A percentile compares a stretch with the other conserved stretches of the same genome.
Evolutionary conservation across 2,888 invertebrate species (phyloP).

Genomic region (Rhorus exstirpatorius): DNA sequence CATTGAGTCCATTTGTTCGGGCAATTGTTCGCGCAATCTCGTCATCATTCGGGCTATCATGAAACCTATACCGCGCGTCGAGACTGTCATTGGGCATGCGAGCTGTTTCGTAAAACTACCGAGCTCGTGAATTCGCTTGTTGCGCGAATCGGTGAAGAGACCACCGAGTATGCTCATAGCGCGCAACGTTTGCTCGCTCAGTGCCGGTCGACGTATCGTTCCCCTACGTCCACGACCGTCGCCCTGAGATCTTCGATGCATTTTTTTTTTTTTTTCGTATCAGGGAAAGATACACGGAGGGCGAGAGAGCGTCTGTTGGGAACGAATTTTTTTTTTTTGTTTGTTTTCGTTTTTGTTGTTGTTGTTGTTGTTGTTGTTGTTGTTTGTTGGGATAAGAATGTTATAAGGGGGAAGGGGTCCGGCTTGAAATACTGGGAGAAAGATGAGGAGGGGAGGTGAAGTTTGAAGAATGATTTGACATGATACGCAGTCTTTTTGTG

Average conservation of each 20-base stretch:
- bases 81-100: not conserved
- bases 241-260: slow-evolving; percentile 34
- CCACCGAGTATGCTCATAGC: not conserved
- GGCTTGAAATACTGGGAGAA: no score
- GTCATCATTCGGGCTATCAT: not conserved
- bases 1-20: not conserved
- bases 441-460: no score
- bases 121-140: not conserved
- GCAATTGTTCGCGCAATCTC: slow-evolving; percentile 21
- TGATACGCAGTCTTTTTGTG: not conserved
- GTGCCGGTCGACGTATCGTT: slow-evolving; percentile 14
- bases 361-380: no score
- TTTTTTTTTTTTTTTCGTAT: no score
- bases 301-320: no score
- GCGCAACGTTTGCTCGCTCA: not conserved
- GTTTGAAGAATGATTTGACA: slow-evolving; percentile 14
- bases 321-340: not conserved
- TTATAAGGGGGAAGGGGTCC: no score
- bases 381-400: no score
- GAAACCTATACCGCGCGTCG: slow-evolving; percentile 23
- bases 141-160: not conserved
- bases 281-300: no score
- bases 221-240: slow-evolving; percentile 31
- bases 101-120: not conserved
- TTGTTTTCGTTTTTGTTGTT: no score